A percentile compares a stretch with the other conserved stretches of the same genome.
These are phyloP conservation scores for Hepsetus odoe DNA, from an alignment of 2,113 vertebrate species.

Conservation along the genomic window DNA sequence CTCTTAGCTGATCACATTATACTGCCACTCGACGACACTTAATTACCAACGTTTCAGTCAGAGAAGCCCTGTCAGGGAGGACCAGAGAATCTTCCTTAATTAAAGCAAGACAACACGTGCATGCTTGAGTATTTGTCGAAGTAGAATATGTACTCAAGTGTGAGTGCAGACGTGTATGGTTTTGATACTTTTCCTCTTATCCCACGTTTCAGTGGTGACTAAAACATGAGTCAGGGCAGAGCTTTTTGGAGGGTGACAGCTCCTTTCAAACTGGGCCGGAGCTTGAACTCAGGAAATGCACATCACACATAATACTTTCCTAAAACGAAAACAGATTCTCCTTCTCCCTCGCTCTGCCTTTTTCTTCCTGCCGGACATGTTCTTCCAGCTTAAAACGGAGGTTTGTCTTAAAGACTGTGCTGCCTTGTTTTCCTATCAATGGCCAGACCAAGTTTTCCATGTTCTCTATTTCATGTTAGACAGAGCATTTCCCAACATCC, in stretches of 20 bases:
- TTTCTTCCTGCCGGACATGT: slow-evolving; percentile 57
- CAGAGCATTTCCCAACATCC: neutral
- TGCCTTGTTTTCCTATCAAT: slow-evolving; percentile 51
- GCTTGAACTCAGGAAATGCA: slow-evolving; percentile 76
- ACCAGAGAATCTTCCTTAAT: slow-evolving; percentile 64
- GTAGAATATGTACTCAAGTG: neutral
- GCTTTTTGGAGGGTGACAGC: slow-evolving; percentile 64
- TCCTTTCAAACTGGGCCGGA: slow-evolving; percentile 66
- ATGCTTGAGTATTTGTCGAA: slow-evolving; percentile 56
- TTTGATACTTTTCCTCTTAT: slow-evolving; percentile 50
- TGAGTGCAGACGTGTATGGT: slow-evolving; percentile 39
- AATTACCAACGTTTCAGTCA: slow-evolving; percentile 71
- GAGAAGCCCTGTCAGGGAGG: slow-evolving; percentile 55
- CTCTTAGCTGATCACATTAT: slow-evolving; percentile 77
- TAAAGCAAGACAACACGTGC: slow-evolving; percentile 68
- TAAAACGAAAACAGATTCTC: slow-evolving; percentile 79
- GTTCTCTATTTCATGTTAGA: slow-evolving; percentile 14
- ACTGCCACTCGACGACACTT: slow-evolving; percentile 76
- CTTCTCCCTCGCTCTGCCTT: slow-evolving; percentile 46
- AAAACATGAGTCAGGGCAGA: slow-evolving; percentile 62
- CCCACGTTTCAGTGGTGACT: slow-evolving; percentile 69
- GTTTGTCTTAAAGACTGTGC: slow-evolving; percentile 47
- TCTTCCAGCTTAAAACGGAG: slow-evolving; percentile 56
- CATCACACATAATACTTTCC: slow-evolving; percentile 79
- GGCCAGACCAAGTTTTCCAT: slow-evolving; percentile 38